These are phyloP conservation scores for Turritopsis rubra DNA, from an alignment of 30 jellyfish, hydroid and myxozoan genomes.

Conservation along the genomic window DNA sequence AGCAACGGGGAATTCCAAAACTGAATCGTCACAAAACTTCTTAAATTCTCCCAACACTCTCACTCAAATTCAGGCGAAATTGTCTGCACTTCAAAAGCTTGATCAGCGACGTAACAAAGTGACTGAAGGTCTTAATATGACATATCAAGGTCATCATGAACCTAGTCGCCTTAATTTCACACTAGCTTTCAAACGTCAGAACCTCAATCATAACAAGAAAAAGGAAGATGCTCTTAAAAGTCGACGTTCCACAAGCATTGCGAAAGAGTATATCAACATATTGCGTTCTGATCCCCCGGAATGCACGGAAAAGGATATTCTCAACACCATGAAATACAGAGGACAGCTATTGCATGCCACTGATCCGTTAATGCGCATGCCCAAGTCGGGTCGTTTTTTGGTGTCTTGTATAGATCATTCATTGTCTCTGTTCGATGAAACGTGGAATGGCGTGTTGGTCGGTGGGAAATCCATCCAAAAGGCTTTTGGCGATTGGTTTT, in stretches of 20 bases:
- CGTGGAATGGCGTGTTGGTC: constrained; percentile 90
- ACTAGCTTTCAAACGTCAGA: neutral
- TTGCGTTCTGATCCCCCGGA: constrained; percentile 99
- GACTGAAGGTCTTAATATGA: neutral
- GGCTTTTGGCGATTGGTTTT: constrained; percentile 99
- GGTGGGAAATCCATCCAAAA: constrained; percentile 83
- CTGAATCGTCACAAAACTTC: neutral
- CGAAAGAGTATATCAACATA: constrained; percentile 82
- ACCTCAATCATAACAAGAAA: neutral
- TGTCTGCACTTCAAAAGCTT: neutral
- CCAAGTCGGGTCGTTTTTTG: constrained; percentile 78
- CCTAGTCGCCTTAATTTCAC: constrained; percentile 11
- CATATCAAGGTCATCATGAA: neutral
- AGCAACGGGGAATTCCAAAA: neutral
- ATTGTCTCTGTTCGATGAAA: constrained; percentile 90
- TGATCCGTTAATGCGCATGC: constrained; percentile 45
- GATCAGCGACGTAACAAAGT: neutral
- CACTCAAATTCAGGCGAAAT: neutral
- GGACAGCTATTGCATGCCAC: constrained; percentile 88
- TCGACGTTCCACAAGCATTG: constrained; percentile 87
- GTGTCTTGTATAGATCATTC: constrained; percentile 97
- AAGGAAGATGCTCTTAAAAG: constrained; percentile 41
- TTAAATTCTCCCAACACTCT: neutral
- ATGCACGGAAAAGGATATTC: constrained; percentile 86
- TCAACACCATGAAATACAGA: constrained; percentile 83